Base-by-base conservation (phyloP, 2,797 vertebrate genomes). In the Neosilurus mollespiculum region DNA sequence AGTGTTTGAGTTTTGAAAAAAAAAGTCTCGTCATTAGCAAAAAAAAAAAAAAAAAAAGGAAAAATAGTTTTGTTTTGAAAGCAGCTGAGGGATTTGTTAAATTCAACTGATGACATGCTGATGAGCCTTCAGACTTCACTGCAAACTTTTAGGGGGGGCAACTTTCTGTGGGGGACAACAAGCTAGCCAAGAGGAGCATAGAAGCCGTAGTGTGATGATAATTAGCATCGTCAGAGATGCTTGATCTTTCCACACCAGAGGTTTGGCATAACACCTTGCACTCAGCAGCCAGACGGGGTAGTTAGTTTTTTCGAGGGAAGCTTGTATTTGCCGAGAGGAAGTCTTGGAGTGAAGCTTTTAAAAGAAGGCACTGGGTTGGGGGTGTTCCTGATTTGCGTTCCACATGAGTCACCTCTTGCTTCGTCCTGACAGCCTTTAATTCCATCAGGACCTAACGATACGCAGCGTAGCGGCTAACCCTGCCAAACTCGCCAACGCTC, bases 161-260 rank as follows among this genome's bases (percentile, higher is more conserved):
- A 43, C 37, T 64, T 85, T 81, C 78, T 75, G 73, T 73, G 64
- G 4, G 58, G 53, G 51, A 78, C 43, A 76, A 43, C 49, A n/a
- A 73, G 24, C 37, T 72, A 62, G 58, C 80, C 20, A 11, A n/a
- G 58, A 49, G 18, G 67, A 56, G 14, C 37, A 9, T 58, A 34
- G 56, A 56, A 64, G 81, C 12, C 58, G 30, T 82, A 61, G 66
- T 51, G 83, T 85, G 86, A 81, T 81, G 83, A 88, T 91, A 91
- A 90, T 90, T 90, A 90, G 87, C 81, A 86, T 85, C 78, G 86
- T 86, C 71, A 81, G 81, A 89, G 87, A 86, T 82, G 88, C 81
- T 87, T 90, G 88, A 90, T 87, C 89, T 88, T 85, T 81, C 75
- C 84, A 81, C 89, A 85, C 80, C 64, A 81, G 86, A 84, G 87